Evolutionary conservation across 53 echinoderm and acorn worm genomes (phyloP).

Genomic region (Holothuria leucospilota): DNA sequence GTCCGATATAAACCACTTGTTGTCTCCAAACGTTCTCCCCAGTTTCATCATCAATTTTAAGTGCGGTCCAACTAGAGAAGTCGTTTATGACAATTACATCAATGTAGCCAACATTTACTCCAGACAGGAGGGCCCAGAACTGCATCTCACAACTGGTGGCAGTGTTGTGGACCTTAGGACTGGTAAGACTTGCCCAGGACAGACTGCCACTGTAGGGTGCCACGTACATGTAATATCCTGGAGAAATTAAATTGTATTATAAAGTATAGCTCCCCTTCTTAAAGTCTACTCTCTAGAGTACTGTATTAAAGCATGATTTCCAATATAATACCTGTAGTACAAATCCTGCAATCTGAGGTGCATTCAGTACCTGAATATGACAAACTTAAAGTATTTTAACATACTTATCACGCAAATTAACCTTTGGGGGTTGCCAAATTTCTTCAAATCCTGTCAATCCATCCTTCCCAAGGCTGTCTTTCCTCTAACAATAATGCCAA

Average conservation of each 20-base stretch:
- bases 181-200: slow-evolving; percentile 59
- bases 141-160: slow-evolving; percentile 85
- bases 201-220: slow-evolving; percentile 60
- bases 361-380: too few relatives aligned
- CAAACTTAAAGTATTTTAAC: too few relatives aligned
- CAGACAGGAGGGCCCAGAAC: slow-evolving; percentile 81
- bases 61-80: slow-evolving; percentile 33
- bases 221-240: slow-evolving; percentile 94
- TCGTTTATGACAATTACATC: slow-evolving; percentile 52
- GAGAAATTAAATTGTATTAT: neutral
- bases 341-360: too few relatives aligned
- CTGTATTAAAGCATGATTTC: too few relatives aligned
- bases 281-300: too few relatives aligned
- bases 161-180: slow-evolving; percentile 71
- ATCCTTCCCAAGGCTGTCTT: too few relatives aligned
- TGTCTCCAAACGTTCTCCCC: slow-evolving; percentile 32
- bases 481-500: too few relatives aligned
- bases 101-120: slow-evolving; percentile 67
- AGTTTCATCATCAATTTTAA: neutral
- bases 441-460: too few relatives aligned
- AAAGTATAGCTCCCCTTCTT: neutral
- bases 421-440: too few relatives aligned
- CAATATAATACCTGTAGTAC: too few relatives aligned
- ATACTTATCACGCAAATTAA: too few relatives aligned
- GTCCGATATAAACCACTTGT: slow-evolving; percentile 16